Evolutionary conservation across 2,888 invertebrate genomes (phyloP), one percentile per base, ranked within the genome.

Genomic region (Hypercompe scribonia): DNA sequence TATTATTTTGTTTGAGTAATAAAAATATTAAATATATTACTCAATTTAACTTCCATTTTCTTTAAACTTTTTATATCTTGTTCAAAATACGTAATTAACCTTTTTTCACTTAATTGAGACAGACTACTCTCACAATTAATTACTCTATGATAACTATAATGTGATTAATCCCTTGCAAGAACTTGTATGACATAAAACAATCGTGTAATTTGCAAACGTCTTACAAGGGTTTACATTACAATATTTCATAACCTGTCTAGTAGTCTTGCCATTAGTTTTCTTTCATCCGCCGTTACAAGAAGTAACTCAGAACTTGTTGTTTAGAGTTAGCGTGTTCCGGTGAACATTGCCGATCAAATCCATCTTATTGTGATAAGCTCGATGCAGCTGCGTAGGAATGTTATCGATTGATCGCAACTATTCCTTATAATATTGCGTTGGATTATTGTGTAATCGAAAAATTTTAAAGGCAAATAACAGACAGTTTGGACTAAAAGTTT

Each of bases 301-400:
- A 80, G 77, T 78, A 78, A 78, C 73, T 81, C 75, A 76, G 83
- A 83, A 82, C 79, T 68, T 81, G 81, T 84, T 86, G 81, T 80
- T 81, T 78, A 81, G 65, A 79, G 70, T 69, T 73, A 71, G 81
- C 75, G 78, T 82, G 83, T 84, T 85, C 82, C 84, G 79, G 84
- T 82, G 87, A 84, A 83, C 84, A 85, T 86, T 86, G 86, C 86
- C 80, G 86, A 87, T 86, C 81, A 86, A 85, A 88, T 86, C 78
- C 73, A 83, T 84, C 81, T 84, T 78, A 75, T 77, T 78, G 81
- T 80, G 89, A 89, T 88, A 88, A 88, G 84, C 76, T 65, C 78
- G 81, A 76, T 84, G 86, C 88, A 88, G 86, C 88, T 83, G 86
- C 86, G 82, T 85, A 76, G 89, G 88, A 89, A 91, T 91, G 80